These are phyloP conservation scores for Porites evermanni DNA, from an alignment of 92 coral and sea anemone species.

Conservation along the genomic window DNA sequence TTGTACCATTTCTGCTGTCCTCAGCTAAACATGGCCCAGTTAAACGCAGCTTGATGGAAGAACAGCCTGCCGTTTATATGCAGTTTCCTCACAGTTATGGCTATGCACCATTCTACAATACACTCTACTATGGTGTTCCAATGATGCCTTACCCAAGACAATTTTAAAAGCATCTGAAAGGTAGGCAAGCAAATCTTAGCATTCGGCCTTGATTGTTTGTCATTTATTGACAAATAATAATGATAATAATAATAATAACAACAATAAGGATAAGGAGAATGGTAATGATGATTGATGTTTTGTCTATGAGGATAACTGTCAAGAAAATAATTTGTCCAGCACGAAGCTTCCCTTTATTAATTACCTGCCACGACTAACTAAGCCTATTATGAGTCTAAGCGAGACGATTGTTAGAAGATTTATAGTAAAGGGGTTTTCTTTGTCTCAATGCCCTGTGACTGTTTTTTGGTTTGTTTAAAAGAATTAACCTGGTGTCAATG, in stretches of 20 bases:
- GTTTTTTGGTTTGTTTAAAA: background rate
- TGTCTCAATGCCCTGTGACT: too few relatives aligned
- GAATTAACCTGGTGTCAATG: background rate
- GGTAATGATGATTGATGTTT: too few relatives aligned
- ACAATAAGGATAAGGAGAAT: too few relatives aligned
- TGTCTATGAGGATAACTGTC: too few relatives aligned
- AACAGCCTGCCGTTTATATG: constrained; percentile 14
- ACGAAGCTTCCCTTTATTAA: too few relatives aligned
- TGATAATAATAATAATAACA: too few relatives aligned
- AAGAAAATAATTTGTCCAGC: too few relatives aligned
- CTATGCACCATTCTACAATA: constrained; percentile 29
- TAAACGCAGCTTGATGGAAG: constrained; percentile 45
- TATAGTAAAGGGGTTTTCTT: background rate
- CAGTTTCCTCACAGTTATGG: constrained; percentile 28
- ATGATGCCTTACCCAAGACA: constrained; percentile 47
- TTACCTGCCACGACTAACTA: too few relatives aligned
- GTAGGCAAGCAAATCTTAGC: background rate
- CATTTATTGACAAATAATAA: too few relatives aligned
- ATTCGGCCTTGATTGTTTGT: too few relatives aligned
- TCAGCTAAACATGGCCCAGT: constrained; percentile 46
- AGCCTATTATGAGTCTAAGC: too few relatives aligned
- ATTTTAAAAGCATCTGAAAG: constrained; percentile 20
- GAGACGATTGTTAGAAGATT: background rate
- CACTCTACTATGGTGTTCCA: constrained; percentile 35
- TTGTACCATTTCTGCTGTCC: background rate